These are phyloP conservation scores for Babylonia areolata DNA, from an alignment of 1,140 invertebrate species.

Conservation along the genomic window DNA sequence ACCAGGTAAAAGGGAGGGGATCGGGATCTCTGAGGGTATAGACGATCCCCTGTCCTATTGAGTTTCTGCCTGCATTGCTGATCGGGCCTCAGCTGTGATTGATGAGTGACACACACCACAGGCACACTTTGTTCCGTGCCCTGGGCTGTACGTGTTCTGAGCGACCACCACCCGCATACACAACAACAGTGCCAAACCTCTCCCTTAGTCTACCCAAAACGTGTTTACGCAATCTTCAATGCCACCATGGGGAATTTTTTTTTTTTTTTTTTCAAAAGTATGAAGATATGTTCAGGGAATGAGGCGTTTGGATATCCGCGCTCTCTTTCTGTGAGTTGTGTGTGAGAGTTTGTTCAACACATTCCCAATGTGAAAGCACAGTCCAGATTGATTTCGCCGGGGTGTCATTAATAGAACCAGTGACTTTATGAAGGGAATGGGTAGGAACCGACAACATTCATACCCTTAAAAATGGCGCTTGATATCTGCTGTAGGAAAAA, in stretches of 20 bases:
- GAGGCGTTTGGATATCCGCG: not conserved
- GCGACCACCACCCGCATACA: not conserved
- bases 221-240: not conserved
- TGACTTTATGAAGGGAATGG: not conserved
- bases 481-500: not conserved
- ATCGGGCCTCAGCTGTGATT: not conserved
- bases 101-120: not conserved
- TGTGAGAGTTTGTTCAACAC: not conserved
- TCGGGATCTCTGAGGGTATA: too few species aligned
- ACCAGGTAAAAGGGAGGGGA: not conserved
- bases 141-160: not conserved
- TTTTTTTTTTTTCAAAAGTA: not conserved
- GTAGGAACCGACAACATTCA: not conserved
- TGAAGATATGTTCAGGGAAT: not conserved
- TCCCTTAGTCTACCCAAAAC: not conserved
- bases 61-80: not conserved
- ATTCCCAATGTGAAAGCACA: not conserved
- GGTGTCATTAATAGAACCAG: not conserved
- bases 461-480: not conserved
- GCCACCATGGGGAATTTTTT: not conserved
- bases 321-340: too few species aligned
- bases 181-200: not conserved
- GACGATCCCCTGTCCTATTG: not conserved
- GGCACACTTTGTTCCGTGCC: not conserved
- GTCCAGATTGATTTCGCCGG: not conserved